Evolutionary conservation across 2,888 invertebrate genomes (phyloP).

Genomic region (Cepaea hortensis): DNA sequence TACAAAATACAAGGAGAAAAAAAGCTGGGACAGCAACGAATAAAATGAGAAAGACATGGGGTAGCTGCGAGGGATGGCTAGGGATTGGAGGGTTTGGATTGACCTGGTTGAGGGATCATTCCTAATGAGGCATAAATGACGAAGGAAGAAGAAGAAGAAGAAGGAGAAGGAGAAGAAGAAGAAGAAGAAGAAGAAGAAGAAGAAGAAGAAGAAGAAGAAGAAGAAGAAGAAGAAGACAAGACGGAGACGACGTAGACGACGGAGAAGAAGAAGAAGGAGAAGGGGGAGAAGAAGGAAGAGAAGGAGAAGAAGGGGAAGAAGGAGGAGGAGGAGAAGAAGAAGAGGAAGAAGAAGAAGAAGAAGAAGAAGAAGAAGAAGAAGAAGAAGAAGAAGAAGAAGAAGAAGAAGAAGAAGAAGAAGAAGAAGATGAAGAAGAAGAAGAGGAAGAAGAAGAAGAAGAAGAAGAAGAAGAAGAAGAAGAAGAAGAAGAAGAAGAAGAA

Average conservation of each 20-base stretch:
- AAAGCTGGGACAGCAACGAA: too few relatives aligned
- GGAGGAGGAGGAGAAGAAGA: background rate
- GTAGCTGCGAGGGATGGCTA: too few relatives aligned
- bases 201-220: background rate
- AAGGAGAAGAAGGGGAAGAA: background rate
- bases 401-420: background rate
- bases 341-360: background rate
- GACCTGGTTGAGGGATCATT: too few relatives aligned
- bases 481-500: constrained; percentile 1
- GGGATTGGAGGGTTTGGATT: too few relatives aligned
- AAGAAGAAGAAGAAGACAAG: too few relatives aligned
- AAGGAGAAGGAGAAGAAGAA: constrained; percentile 1
- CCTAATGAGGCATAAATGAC: background rate
- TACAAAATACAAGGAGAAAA: too few relatives aligned
- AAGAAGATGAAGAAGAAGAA: background rate
- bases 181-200: background rate
- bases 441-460: background rate
- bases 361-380: background rate
- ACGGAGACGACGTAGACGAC: too few relatives aligned
- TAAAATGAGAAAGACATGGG: too few relatives aligned
- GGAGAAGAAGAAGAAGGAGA: background rate
- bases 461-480: background rate
- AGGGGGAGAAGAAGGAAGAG: background rate
- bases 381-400: background rate
- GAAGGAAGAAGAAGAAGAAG: too few relatives aligned